Percentiles rank a stretch among this genome's conserved stretches.
These are phyloP conservation scores for Drosophila orena DNA, from an alignment of 1,140 invertebrate genomes.

Conservation along the genomic window DNA sequence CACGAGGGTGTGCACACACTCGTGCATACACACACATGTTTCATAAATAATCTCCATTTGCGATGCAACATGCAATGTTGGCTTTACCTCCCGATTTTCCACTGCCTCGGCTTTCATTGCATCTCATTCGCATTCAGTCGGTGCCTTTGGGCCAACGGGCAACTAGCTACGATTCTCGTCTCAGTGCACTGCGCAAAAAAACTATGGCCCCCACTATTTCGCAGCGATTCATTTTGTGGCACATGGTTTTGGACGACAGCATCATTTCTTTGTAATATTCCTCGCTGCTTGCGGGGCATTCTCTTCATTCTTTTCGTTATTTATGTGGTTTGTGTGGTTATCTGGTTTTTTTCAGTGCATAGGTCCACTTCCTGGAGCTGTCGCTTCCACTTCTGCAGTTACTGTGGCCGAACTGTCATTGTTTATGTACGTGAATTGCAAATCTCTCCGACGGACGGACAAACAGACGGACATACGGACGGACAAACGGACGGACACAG, in stretches of 20 bases:
- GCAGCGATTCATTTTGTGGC: too few relatives aligned
- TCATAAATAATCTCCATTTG: constrained; percentile 71
- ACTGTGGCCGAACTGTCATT: constrained; percentile 40
- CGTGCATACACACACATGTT: constrained; percentile 8
- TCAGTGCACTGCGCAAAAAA: constrained; percentile 10
- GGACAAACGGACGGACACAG: too few relatives aligned
- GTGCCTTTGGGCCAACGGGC: background rate
- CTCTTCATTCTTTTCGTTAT: too few relatives aligned
- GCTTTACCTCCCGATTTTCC: constrained; percentile 21
- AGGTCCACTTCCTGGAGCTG: background rate
- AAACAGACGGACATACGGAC: too few relatives aligned
- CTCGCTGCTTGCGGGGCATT: too few relatives aligned
- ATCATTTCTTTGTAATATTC: background rate
- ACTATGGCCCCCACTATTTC: background rate
- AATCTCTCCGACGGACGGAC: constrained; percentile 44
- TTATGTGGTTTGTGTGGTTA: too few relatives aligned
- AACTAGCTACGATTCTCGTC: constrained; percentile 3
- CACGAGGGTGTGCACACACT: background rate
- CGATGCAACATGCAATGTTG: constrained; percentile 53
- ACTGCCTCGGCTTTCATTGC: constrained; percentile 1
- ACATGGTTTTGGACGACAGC: too few relatives aligned
- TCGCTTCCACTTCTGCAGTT: constrained; percentile 4
- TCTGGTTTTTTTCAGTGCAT: background rate
- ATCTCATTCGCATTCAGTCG: constrained; percentile 6
- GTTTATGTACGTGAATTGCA: constrained; percentile 70